phyloP scores from a whole-genome alignment of 2,888 invertebrate species.

The Drosophila paracracens region DNA sequence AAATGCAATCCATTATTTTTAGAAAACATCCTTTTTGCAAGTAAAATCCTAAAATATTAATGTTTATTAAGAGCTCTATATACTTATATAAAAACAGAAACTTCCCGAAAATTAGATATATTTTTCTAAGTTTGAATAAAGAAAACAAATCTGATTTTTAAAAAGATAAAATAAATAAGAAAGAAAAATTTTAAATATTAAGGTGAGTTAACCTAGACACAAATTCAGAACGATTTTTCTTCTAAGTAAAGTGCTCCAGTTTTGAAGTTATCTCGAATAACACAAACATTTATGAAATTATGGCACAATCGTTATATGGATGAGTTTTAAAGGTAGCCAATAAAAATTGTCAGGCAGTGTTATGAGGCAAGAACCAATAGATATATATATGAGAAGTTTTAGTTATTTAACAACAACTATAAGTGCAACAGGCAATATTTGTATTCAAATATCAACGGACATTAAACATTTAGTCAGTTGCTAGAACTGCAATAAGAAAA shows the following conservation, averaged over 20 bases:
- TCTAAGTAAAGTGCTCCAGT: neutral
- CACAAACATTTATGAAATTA: neutral
- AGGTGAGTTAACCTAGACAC: neutral
- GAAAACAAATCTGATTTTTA: neutral
- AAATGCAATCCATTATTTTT: neutral
- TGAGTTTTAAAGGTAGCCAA: neutral
- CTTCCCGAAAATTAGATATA: rapidly evolving
- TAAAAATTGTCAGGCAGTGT: too few relatives aligned
- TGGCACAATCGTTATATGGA: neutral
- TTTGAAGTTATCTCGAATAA: neutral
- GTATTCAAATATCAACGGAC: neutral
- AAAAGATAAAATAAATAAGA: neutral
- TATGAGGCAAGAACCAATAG: neutral
- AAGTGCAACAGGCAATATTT: neutral
- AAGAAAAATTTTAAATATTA: neutral
- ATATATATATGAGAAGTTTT: neutral
- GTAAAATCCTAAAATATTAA: neutral
- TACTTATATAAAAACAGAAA: neutral
- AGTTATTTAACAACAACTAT: neutral
- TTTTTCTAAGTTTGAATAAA: neutral
- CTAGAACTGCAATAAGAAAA: neutral
- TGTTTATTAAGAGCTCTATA: neutral
- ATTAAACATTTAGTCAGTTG: neutral
- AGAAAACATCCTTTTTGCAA: rapidly evolving
- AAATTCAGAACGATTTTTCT: neutral